These are phyloP conservation scores for Balaeniceps rex DNA, from an alignment of 2,113 vertebrate genomes.

Conservation along the genomic window DNA sequence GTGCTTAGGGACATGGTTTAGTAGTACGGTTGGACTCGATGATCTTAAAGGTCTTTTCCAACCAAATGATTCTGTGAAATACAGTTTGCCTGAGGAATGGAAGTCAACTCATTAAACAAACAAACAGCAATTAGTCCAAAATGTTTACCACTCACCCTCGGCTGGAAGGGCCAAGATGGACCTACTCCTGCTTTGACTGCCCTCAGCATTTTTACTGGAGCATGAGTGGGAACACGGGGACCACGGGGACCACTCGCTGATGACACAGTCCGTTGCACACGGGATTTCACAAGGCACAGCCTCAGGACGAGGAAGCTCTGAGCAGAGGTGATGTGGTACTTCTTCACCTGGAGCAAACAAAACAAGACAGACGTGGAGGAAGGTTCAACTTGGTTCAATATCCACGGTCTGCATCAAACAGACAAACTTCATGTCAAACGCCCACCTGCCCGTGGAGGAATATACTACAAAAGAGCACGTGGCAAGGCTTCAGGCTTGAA, in stretches of 20 bases:
- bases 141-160: constrained; percentile 76
- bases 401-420: neutral
- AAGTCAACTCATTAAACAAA: neutral
- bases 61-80: no score
- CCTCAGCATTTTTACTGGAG: constrained; percentile 83
- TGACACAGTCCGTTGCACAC: constrained; percentile 86
- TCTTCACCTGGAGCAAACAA: constrained; percentile 74
- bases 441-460: neutral
- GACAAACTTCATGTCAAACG: neutral
- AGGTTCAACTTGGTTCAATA: neutral
- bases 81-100: neutral
- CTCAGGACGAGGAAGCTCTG: constrained; percentile 64
- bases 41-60: no score
- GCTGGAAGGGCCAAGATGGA: constrained; percentile 86
- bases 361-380: neutral
- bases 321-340: constrained; percentile 76
- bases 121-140: neutral
- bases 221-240: constrained; percentile 91
- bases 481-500: neutral
- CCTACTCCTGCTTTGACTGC: constrained; percentile 86
- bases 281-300: constrained; percentile 79
- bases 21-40: no score
- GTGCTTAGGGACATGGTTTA: no score
- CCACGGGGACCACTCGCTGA: constrained; percentile 88
- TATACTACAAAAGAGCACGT: neutral